Percentiles rank a stretch among this genome's conserved stretches.
Conservation (phyloP, 2,113 vertebrate species). For the Herpetotheres cachinnans region DNA sequence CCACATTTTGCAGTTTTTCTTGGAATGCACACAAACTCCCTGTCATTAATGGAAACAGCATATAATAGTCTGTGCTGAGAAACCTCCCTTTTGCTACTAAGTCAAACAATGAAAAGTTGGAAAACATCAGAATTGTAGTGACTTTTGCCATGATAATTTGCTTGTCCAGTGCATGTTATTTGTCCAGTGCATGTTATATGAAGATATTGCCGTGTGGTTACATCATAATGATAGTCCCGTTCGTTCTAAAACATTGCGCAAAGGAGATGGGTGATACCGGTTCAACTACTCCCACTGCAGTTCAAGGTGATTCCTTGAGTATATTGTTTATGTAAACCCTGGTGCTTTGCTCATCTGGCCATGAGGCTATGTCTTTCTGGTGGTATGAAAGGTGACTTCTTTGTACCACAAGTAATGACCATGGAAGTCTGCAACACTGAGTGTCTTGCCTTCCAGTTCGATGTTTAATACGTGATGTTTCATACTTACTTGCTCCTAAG, state of each 20-base stretch:
- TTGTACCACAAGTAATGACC: neutral
- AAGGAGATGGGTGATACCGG: neutral
- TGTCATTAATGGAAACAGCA: neutral
- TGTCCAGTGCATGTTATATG: neutral
- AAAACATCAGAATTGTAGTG: neutral
- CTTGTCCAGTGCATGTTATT: neutral
- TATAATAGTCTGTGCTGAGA: neutral
- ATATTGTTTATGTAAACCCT: neutral
- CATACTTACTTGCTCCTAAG: neutral
- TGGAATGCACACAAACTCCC: neutral
- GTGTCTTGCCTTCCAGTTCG: neutral
- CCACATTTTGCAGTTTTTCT: neutral
- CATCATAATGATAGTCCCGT: neutral
- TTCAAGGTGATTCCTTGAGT: neutral
- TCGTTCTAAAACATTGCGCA: neutral
- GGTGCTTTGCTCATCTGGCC: neutral
- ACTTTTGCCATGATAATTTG: neutral
- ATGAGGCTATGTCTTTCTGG: neutral
- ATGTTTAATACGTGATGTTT: neutral
- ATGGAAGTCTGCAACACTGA: neutral
- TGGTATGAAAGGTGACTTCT: no score
- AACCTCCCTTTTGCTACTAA: neutral
- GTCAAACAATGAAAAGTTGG: neutral
- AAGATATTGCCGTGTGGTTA: neutral
- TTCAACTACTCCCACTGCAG: neutral